Conservation (phyloP, 2,888 invertebrate genomes). For the Theodoxus fluviatilis region DNA sequence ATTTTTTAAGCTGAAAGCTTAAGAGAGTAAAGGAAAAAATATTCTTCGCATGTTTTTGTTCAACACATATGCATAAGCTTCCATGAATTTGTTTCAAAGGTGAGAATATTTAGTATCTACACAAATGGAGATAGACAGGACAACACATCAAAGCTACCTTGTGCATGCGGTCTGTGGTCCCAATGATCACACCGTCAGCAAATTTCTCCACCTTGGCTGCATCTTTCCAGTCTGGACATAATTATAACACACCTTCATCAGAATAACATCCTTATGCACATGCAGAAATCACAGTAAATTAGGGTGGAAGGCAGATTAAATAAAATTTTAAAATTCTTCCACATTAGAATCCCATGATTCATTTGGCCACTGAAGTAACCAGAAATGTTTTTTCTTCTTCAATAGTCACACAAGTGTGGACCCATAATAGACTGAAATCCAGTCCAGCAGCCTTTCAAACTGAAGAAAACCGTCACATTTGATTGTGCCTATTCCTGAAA, state of each 20-base stretch:
- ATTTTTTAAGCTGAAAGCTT: too few species aligned
- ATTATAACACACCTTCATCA: neutral
- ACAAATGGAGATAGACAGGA: neutral
- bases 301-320: neutral
- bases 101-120: too few species aligned
- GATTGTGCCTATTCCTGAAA: too few species aligned
- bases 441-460: too few species aligned
- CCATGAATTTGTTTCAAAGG: too few species aligned
- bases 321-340: neutral
- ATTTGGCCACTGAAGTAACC: neutral
- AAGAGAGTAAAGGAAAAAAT: neutral
- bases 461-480: too few species aligned
- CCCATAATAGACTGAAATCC: neutral
- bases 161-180: slow-evolving; percentile 62
- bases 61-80: too few species aligned
- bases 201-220: slow-evolving; percentile 51
- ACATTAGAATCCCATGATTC: neutral
- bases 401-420: neutral
- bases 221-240: slow-evolving; percentile 53
- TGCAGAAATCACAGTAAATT: neutral
- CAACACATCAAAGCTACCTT: slow-evolving; percentile 40
- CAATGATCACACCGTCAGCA: slow-evolving; percentile 64
- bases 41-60: neutral
- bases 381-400: neutral
- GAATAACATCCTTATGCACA: neutral